These are phyloP conservation scores for Tenthredo notha DNA, from an alignment of 2,888 invertebrate species.

Conservation along the genomic window DNA sequence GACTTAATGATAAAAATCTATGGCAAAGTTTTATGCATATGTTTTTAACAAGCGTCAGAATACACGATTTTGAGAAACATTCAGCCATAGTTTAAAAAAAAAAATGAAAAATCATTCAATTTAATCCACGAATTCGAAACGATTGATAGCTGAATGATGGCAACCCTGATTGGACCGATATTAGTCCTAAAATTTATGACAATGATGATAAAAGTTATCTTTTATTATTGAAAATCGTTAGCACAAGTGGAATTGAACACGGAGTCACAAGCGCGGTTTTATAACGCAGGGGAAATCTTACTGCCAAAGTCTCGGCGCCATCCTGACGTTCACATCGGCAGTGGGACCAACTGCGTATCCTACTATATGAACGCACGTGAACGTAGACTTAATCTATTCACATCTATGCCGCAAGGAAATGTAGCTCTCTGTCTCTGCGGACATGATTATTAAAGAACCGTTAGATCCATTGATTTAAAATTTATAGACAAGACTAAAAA, in stretches of 20 bases:
- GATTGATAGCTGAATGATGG: not conserved
- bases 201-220: not conserved
- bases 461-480: not conserved
- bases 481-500: not conserved
- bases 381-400: not conserved
- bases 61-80: not conserved
- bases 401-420: not conserved
- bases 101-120: not conserved
- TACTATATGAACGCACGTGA: not conserved
- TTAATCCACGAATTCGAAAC: not conserved
- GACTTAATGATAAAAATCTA: not conserved
- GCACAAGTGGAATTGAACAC: not conserved
- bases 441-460: not conserved
- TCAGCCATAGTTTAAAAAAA: not conserved
- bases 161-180: not conserved
- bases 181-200: not conserved
- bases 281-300: not conserved
- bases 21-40: not conserved
- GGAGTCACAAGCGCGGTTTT: not conserved
- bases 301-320: slow-evolving; percentile 19
- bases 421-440: not conserved
- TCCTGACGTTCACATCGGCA: not conserved
- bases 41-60: not conserved
- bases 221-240: not conserved
- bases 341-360: not conserved